A percentile compares a stretch with the other conserved stretches of the same genome.
Evolutionary conservation across 2,113 vertebrate species (phyloP).

Genomic region (Thamnaconus septentrionalis): DNA sequence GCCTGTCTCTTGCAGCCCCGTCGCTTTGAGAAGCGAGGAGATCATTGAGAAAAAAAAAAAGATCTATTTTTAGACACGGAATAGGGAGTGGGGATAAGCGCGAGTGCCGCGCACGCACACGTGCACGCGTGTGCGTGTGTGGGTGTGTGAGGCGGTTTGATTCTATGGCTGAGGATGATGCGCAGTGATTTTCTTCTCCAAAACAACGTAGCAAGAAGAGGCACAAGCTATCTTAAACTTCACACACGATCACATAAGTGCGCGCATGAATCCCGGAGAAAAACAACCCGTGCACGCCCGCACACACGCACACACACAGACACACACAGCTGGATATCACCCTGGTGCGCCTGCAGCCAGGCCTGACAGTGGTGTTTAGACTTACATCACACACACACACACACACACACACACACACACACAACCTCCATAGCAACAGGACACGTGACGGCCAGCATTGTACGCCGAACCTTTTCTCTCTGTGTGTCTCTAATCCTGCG

Average conservation of each 20-base stretch:
- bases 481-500: conserved; percentile 61
- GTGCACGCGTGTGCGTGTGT: conserved; percentile 16
- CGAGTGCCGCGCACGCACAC: conserved; percentile 15
- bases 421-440: conserved; percentile 56
- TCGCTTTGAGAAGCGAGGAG: conserved; percentile 59
- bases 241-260: conserved; percentile 51
- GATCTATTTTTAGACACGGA: conserved; percentile 68
- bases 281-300: background rate
- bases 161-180: conserved; percentile 66
- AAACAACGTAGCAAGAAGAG: conserved; percentile 50
- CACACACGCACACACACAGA: conserved; percentile 31
- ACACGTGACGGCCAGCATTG: conserved; percentile 60
- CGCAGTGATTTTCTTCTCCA: conserved; percentile 60
- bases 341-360: conserved; percentile 58
- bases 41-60: conserved; percentile 67
- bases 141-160: conserved; percentile 29
- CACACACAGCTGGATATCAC: conserved; percentile 62
- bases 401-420: conserved; percentile 15
- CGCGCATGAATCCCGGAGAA: conserved; percentile 37
- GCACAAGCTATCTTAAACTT: conserved; percentile 55
- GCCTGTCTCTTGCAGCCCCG: conserved; percentile 60
- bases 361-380: conserved; percentile 62
- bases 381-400: conserved; percentile 50
- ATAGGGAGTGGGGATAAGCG: conserved; percentile 52
- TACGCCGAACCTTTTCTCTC: conserved; percentile 55